Conservation (phyloP, 2,113 vertebrate genomes). For the Cyanocitta stelleri region DNA sequence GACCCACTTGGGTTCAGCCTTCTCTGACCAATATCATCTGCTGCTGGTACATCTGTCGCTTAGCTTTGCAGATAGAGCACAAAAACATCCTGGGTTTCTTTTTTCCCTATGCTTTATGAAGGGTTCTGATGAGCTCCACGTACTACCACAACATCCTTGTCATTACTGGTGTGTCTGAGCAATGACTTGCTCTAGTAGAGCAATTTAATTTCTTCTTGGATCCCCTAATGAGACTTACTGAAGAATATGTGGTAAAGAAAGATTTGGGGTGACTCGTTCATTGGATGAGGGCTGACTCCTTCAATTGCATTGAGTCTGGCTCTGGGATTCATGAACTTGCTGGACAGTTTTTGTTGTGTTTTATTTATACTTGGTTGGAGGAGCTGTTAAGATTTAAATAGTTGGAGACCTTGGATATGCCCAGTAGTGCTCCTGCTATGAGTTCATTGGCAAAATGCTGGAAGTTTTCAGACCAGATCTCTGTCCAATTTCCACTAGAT, state of each 20-base stretch:
- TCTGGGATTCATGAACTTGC: neutral
- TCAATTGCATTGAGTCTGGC: neutral
- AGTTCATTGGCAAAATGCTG: neutral
- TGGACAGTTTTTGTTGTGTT: neutral
- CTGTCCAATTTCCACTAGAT: neutral
- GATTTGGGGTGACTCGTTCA: neutral
- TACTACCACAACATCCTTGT: neutral
- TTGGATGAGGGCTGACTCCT: neutral
- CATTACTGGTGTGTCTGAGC: neutral
- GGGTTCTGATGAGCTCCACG: neutral
- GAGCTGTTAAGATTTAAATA: neutral
- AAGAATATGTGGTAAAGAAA: neutral
- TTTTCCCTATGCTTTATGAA: neutral
- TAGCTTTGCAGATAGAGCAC: neutral
- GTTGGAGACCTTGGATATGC: neutral
- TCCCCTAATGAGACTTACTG: neutral
- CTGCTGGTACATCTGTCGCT: neutral
- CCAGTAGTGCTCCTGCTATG: neutral
- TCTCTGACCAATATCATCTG: neutral
- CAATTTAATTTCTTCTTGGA: neutral
- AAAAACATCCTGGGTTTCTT: neutral
- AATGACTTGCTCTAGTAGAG: neutral
- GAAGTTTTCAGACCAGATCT: neutral
- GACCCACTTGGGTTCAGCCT: neutral
- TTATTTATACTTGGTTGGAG: neutral